Base-by-base conservation (phyloP, 2,797 vertebrate species). In the Hypotaenidia philippensis region DNA sequence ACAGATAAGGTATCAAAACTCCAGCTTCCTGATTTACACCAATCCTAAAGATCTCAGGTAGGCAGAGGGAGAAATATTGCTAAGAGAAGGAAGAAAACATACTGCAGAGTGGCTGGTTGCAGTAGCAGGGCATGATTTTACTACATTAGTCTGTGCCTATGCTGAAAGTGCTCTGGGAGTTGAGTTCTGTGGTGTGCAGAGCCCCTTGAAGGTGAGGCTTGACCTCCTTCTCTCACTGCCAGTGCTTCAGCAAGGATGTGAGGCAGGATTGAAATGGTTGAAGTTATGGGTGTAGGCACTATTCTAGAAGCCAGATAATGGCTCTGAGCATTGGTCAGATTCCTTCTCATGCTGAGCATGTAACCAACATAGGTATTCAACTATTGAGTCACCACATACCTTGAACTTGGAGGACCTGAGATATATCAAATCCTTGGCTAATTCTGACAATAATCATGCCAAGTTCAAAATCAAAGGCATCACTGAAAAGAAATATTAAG, bases 391-490 rank as follows among this genome's bases (percentile, higher is more conserved):
- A 61, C 16, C 47, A 95, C 97, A 22, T 98, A 99, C 99, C 99
- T 98, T 99, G 98, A 70, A 98, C 99, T 88, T 99, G 98, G 18
- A 99, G 98, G 65, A 99, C 98, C 72, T 99, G 98, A 16, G 99
- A 98, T 91, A 99, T 98, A 95, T 99, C 99, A 94, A 99, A 99
- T 23, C 99, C 99, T 97, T 99, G 98, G 89, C 95, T 97, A 82
- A 99, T 98, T 97, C 99, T 98, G 96, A 99, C 96, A 1, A 99
- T 94, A 95, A 99, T 95, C 18, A 98, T 98, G 4, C 99, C 99
- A 0, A 98, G 98, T 95, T 99, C 99, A 95, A 99, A 99, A 97
- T 99, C 99, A 97, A 99, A 99, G 0, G 99, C 99, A 63, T 99
- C 99, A 31, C 99, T 99, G 98, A 83, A 97, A 98, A 64, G 38